phyloP scores from a whole-genome alignment of 2,113 vertebrate species.

The Pygoscelis adeliae region DNA sequence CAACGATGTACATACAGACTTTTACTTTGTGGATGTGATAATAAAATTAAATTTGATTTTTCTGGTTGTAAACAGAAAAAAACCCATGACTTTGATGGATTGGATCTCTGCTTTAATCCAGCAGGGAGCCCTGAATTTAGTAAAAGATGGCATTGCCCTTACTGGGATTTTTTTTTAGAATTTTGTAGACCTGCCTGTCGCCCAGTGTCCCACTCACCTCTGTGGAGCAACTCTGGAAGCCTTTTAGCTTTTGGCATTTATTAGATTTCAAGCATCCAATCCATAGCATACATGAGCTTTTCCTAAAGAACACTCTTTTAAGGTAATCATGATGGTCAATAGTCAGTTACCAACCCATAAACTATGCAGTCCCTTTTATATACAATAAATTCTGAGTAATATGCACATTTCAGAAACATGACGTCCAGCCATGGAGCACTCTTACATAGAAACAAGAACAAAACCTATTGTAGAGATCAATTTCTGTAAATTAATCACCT shows the following conservation, averaged over 20 bases:
- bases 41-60: background rate
- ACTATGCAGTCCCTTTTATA: background rate
- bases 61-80: background rate
- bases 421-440: background rate
- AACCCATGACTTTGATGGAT: accelerated
- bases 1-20: background rate
- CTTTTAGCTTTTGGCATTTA: background rate
- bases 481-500: background rate
- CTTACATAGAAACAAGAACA: background rate
- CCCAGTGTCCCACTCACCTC: background rate
- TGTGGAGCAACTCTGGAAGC: background rate
- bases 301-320: background rate
- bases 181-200: background rate
- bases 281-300: background rate
- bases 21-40: background rate
- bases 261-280: background rate
- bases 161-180: background rate
- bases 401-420: background rate
- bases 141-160: background rate
- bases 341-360: background rate
- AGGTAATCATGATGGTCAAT: background rate
- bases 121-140: background rate
- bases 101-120: background rate
- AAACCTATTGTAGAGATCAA: background rate
- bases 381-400: background rate